Evolutionary conservation across 2,888 invertebrate genomes (phyloP).

Genomic region (Ceriagrion tenellum): DNA sequence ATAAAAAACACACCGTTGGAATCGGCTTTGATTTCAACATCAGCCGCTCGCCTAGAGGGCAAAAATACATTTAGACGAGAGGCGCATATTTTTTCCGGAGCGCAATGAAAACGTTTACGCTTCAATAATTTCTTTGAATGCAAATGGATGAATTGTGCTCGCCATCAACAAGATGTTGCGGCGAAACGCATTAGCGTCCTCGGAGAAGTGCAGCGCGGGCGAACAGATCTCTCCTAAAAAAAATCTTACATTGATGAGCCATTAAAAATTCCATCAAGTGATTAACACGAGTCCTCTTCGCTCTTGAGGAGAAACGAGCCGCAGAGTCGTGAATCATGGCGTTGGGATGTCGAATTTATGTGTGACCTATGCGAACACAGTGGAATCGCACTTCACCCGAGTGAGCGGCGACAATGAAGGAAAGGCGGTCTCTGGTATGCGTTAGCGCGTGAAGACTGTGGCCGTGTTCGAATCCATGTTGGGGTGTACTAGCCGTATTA

Average conservation of each 20-base stretch:
- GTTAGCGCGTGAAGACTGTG: too few species aligned
- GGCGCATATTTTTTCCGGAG: background rate
- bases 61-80: background rate
- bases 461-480: too few species aligned
- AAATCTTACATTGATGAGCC: background rate
- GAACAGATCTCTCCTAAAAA: background rate
- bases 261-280: background rate
- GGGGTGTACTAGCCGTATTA: too few species aligned
- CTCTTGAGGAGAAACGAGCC: background rate
- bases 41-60: background rate
- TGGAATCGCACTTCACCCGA: too few species aligned
- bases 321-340: background rate
- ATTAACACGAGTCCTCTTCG: background rate
- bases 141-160: background rate
- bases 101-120: constrained; percentile 19
- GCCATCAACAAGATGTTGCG: background rate
- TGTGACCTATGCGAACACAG: too few species aligned
- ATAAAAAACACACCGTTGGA: background rate
- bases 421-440: too few species aligned
- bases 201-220: background rate
- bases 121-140: background rate
- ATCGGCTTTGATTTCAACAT: constrained; percentile 6
- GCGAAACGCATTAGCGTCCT: background rate
- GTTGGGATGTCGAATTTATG: background rate
- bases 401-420: too few species aligned